Percentiles rank a stretch among this genome's conserved stretches.
phyloP scores from a whole-genome alignment of 2,113 vertebrate species.

The Mesocricetus auratus region DNA sequence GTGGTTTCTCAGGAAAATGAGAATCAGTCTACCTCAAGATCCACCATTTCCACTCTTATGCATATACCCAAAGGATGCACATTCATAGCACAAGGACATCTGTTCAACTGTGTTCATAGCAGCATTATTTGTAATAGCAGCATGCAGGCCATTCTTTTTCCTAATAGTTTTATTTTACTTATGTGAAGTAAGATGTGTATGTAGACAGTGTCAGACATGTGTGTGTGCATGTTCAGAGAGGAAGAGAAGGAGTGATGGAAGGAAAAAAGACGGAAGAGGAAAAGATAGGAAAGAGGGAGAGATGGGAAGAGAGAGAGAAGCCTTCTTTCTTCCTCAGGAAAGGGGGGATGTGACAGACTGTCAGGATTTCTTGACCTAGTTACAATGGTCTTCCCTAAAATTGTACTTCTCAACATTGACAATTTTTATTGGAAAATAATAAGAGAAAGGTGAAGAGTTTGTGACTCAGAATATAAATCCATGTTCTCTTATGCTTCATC shows the following conservation, averaged over 20 bases:
- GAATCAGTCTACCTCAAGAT: too few relatives aligned
- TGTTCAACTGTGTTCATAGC: too few relatives aligned
- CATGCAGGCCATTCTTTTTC: neutral
- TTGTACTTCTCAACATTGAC: neutral
- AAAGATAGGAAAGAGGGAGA: neutral
- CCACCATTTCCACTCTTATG: too few relatives aligned
- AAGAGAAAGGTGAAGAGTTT: neutral
- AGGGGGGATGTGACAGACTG: neutral
- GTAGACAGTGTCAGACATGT: neutral
- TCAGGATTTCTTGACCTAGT: neutral
- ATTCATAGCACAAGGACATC: too few relatives aligned
- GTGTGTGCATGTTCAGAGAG: neutral
- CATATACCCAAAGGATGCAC: too few relatives aligned
- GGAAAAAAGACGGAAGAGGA: too few relatives aligned
- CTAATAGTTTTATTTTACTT: neutral
- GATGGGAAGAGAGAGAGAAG: neutral
- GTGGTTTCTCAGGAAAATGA: too few relatives aligned
- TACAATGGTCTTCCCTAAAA: neutral
- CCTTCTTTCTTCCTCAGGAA: neutral
- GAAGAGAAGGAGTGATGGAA: too few relatives aligned
- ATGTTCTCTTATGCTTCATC: conserved; percentile 11
- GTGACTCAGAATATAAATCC: conserved; percentile 21
- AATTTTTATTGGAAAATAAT: neutral
- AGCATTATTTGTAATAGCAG: too few relatives aligned
- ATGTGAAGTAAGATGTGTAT: neutral